Conservation (phyloP, 2,888 invertebrate species). For the Muscina levida region DNA sequence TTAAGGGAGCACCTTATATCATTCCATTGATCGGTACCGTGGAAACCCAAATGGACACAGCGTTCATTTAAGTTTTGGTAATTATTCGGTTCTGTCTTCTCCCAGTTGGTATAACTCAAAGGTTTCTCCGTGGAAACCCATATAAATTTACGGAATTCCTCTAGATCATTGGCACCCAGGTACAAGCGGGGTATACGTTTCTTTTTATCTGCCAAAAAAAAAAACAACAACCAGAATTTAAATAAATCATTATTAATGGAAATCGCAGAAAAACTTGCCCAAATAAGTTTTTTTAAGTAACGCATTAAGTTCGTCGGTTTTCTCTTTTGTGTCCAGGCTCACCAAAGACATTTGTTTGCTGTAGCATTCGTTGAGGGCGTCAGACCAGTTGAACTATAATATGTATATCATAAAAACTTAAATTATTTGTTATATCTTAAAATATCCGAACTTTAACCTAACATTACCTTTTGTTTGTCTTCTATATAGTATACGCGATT, state of each 20-base stretch:
- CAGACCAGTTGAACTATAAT: constrained; percentile 48
- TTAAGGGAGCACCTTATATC: constrained; percentile 54
- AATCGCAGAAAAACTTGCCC: not conserved
- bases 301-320: not conserved
- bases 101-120: constrained; percentile 56
- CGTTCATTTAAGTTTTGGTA: constrained; percentile 52
- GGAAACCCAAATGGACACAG: constrained; percentile 56
- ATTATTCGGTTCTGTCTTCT: constrained; percentile 53
- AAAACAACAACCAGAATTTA: too few relatives aligned
- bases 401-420: not conserved
- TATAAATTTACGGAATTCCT: constrained; percentile 43
- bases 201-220: not conserved
- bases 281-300: not conserved
- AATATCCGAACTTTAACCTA: too few relatives aligned
- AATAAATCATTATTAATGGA: not conserved
- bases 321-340: constrained; percentile 8
- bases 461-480: constrained; percentile 45
- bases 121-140: constrained; percentile 26
- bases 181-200: constrained; percentile 52
- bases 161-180: constrained; percentile 50
- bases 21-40: constrained; percentile 55
- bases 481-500: constrained; percentile 52
- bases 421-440: not conserved
- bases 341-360: constrained; percentile 41
- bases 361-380: constrained; percentile 45